Conservation (phyloP, 2,888 invertebrate genomes). For the Sarcophaga subvicina region DNA sequence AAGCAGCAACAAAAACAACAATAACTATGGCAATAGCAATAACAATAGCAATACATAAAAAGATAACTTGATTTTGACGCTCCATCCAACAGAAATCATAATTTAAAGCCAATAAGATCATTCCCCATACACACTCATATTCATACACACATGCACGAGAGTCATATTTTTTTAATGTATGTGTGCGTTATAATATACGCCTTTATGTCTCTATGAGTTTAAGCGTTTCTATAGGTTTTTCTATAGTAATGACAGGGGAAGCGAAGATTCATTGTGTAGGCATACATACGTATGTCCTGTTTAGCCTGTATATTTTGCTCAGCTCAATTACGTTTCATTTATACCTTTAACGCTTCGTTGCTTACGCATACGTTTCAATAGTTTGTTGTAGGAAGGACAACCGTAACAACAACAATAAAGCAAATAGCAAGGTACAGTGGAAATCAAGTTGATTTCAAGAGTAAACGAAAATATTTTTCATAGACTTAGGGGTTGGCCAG, state of each 20-base stretch:
- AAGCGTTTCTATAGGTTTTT: too few relatives aligned
- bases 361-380: slow-evolving; percentile 54
- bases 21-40: slow-evolving; percentile 4
- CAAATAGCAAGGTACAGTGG: background rate
- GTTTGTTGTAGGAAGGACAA: slow-evolving; percentile 20
- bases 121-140: slow-evolving; percentile 1
- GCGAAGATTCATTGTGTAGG: background rate
- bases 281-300: slow-evolving; percentile 2
- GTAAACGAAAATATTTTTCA: too few relatives aligned
- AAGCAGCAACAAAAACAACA: slow-evolving; percentile 29
- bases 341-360: slow-evolving; percentile 65
- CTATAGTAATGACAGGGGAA: background rate
- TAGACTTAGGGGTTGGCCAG: too few relatives aligned
- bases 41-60: background rate
- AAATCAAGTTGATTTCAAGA: background rate
- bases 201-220: background rate
- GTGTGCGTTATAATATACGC: slow-evolving; percentile 2
- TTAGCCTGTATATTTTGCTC: slow-evolving; percentile 48
- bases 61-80: slow-evolving; percentile 57
- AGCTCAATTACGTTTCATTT: slow-evolving; percentile 64
- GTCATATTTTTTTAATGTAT: slow-evolving; percentile 5
- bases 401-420: background rate
- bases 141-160: background rate
- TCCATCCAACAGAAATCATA: slow-evolving; percentile 49
- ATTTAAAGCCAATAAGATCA: slow-evolving; percentile 60